These are phyloP conservation scores for Willisornis vidua DNA, from an alignment of 2,113 vertebrate genomes.

Conservation along the genomic window DNA sequence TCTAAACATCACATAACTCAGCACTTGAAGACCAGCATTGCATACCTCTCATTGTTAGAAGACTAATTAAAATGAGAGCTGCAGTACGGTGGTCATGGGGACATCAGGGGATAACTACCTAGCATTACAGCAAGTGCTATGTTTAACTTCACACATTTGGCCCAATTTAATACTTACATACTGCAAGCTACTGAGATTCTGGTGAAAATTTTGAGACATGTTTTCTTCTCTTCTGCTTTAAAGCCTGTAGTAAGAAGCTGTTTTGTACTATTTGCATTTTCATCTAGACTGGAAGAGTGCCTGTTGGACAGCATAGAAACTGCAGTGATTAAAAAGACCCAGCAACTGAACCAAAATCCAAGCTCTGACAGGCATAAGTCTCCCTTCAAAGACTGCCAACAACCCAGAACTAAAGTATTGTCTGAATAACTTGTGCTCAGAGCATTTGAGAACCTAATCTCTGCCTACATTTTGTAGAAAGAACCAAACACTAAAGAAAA, in stretches of 20 bases:
- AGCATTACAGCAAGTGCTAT: background rate
- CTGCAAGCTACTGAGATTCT: background rate
- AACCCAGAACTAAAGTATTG: slow-evolving; percentile 39
- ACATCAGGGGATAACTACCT: background rate
- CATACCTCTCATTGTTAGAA: background rate
- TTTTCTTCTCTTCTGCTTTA: slow-evolving; percentile 4
- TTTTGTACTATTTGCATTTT: slow-evolving; percentile 58
- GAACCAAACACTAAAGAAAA: background rate
- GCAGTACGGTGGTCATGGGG: background rate
- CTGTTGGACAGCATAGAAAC: slow-evolving; percentile 32
- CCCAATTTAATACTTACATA: background rate
- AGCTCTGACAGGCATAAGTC: slow-evolving; percentile 28
- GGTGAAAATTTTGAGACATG: background rate
- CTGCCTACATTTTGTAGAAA: background rate
- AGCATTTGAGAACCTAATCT: slow-evolving; percentile 25
- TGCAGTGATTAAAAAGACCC: slow-evolving; percentile 30
- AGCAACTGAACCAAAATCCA: slow-evolving; percentile 30
- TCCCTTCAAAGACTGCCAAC: slow-evolving; percentile 33
- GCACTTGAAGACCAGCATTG: background rate
- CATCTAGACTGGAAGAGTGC: slow-evolving; percentile 27
- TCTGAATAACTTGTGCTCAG: slow-evolving; percentile 1
- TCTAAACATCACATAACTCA: background rate
- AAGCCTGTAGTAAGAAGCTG: background rate
- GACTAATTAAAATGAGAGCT: slow-evolving; percentile 26
- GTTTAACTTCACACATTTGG: slow-evolving; percentile 10